Percentiles rank a stretch among this genome's conserved stretches.
phyloP scores from a whole-genome alignment of 2,113 vertebrate species.

The Blennius ocellaris region DNA sequence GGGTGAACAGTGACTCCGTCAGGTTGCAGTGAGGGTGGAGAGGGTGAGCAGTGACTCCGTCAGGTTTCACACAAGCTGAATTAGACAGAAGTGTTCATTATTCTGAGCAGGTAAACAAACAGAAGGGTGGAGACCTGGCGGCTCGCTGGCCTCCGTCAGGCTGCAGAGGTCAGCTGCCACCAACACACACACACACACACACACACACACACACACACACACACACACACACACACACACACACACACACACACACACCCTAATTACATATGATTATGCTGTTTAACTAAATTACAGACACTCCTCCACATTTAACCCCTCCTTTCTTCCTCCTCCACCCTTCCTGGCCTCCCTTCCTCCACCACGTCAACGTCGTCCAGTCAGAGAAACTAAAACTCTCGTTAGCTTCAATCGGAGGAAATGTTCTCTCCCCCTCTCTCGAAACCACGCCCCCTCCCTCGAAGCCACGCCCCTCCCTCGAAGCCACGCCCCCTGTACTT shows the following conservation, averaged over 20 bases:
- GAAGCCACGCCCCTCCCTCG: no score
- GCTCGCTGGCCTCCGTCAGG: neutral
- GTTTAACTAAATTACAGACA: conserved; percentile 47
- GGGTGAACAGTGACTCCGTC: no score
- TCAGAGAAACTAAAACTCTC: no score
- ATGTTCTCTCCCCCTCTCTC: no score
- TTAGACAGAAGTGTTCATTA: neutral
- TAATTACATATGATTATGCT: conserved; percentile 57
- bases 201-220: no score
- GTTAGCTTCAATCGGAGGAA: no score
- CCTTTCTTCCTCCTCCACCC: neutral
- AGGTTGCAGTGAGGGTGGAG: no score
- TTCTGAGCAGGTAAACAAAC: neutral
- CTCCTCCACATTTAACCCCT: conserved; percentile 12
- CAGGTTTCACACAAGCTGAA: neutral
- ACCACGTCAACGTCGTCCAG: neutral
- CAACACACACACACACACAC: conserved; percentile 31
- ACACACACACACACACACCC: conserved; percentile 29
- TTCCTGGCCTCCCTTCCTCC: neutral
- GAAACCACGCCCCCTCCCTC: no score
- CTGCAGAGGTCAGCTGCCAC: conserved; percentile 8
- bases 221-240: no score
- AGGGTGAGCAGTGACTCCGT: no score
- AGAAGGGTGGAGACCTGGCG: neutral
- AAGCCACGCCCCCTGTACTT: no score